Percentiles rank a stretch among this genome's conserved stretches.
Evolutionary conservation across 2,888 invertebrate species (phyloP).

Genomic region (Amaurobius ferox): DNA sequence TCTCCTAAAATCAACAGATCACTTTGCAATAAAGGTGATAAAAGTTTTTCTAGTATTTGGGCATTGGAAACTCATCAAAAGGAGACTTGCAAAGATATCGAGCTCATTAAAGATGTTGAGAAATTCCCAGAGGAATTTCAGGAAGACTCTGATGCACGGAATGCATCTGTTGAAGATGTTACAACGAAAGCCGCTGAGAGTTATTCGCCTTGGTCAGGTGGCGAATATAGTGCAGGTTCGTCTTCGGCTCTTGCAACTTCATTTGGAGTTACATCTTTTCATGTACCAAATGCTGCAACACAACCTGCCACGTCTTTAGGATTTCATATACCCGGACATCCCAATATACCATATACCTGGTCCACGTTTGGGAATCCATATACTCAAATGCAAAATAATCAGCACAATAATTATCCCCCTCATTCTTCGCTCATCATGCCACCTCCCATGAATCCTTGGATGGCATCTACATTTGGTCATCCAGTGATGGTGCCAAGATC

Average conservation of each 20-base stretch:
- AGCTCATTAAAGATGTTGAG: conserved; percentile 91
- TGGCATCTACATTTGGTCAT: conserved; percentile 75
- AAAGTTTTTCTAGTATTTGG: conserved; percentile 96
- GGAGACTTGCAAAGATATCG: conserved; percentile 94
- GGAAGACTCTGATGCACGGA: conserved; percentile 87
- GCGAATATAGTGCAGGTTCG: conserved; percentile 49
- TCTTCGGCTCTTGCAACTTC: conserved; percentile 65
- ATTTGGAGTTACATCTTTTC: conserved; percentile 45
- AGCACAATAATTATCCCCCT: conserved; percentile 87
- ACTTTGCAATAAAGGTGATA: conserved; percentile 92
- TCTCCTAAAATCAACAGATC: conserved; percentile 87
- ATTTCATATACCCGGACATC: conserved; percentile 80
- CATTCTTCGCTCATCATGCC: conserved; percentile 92
- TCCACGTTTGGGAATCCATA: no score
- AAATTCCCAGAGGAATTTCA: conserved; percentile 94
- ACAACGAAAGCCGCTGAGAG: conserved; percentile 48
- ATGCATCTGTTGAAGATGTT: conserved; percentile 60
- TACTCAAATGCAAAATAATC: conserved; percentile 86
- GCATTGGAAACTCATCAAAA: conserved; percentile 97
- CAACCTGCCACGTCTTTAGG: conserved; percentile 56
- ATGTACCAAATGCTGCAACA: conserved; percentile 43
- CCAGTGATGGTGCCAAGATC: conserved; percentile 63
- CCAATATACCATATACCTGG: conserved; percentile 80
- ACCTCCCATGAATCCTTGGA: conserved; percentile 84
- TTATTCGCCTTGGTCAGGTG: conserved; percentile 63